Conservation (phyloP, 1,140 invertebrate genomes). For the Diachasmimorpha longicaudata region DNA sequence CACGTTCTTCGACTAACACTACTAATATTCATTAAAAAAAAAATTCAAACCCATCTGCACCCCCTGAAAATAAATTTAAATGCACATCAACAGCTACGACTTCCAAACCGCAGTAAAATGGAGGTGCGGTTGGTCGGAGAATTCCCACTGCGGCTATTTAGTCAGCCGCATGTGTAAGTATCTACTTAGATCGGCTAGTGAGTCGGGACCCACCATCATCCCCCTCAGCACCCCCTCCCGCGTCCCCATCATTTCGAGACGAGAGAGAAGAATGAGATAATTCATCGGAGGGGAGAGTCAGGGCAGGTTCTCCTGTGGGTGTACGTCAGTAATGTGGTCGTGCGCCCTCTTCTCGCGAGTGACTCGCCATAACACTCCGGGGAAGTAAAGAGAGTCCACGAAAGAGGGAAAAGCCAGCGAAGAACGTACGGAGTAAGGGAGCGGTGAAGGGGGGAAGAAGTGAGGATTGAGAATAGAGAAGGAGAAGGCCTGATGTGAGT, state of each 20-base stretch:
- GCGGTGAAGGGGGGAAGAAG: too few species aligned
- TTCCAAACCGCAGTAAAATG: constrained; percentile 15
- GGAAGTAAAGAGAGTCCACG: not conserved
- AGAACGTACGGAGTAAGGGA: too few species aligned
- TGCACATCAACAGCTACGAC: not conserved
- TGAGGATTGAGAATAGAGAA: not conserved
- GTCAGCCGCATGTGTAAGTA: constrained; percentile 24
- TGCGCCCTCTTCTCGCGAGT: not conserved
- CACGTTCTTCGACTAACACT: too few species aligned
- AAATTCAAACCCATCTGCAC: not conserved
- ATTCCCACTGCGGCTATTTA: constrained; percentile 24
- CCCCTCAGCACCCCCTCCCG: not conserved
- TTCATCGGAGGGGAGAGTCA: not conserved
- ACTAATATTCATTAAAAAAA: too few species aligned
- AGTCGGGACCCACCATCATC: not conserved
- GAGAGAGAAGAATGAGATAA: not conserved
- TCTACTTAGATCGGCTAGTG: constrained; percentile 20
- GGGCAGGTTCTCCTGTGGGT: not conserved
- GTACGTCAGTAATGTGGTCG: not conserved
- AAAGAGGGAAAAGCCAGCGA: not conserved
- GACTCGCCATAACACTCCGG: constrained; percentile 7
- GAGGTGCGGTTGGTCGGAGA: constrained; percentile 1
- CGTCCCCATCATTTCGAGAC: not conserved
- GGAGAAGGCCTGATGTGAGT: not conserved
- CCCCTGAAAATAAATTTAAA: not conserved